Base-by-base conservation (phyloP, 1,140 invertebrate genomes). In the Drosophila tani region DNA sequence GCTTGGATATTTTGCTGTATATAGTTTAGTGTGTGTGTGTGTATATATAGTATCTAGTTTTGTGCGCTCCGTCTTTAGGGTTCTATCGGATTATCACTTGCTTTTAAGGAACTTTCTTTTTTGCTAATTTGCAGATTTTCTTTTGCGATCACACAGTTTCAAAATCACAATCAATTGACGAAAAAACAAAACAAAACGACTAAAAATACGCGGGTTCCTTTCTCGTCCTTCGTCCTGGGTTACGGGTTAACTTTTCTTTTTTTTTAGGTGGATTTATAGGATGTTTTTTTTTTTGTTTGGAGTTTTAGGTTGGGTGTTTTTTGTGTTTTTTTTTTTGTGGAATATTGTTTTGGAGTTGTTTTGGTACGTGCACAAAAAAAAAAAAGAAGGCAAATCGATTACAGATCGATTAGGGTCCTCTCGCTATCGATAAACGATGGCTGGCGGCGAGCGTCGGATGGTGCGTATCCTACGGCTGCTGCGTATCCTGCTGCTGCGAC, bases 71-170 rank as follows among this genome's bases (percentile, higher is more conserved):
- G 51, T 47, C 47, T 69, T 17, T 70, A 45, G 41, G 32, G 53
- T 81, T 81, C 69, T 81, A 51, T 46, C 65, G 79, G 66, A 47
- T 82, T 87, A 87, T 87, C 85, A 88, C 85, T 88, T 90, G 63
- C 69, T 85, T 84, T 85, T 84, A 85, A 90, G 84, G 85, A 88
- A 88, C 84, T 88, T 88, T 88, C 69, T 78, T 88, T 88, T 69
- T 83, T 74, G 63, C 53, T 77, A 41, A 65, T 75, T 59, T 79
- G 65, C 57, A 53, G 46, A 58, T 81, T 69, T 78, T 82, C 53
- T 81, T 88, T 87, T 78, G 77, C 84, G 63, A 87, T 87, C 84
- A 87, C 84, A 87, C 62, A 83, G 84, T 87, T 87, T 87, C 81
- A 81, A 82, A 88, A 87, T 87, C 83, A 87, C 83, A 87, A 83